Evolutionary conservation across 2,888 invertebrate species (phyloP).

Genomic region (Eledona agricola): DNA sequence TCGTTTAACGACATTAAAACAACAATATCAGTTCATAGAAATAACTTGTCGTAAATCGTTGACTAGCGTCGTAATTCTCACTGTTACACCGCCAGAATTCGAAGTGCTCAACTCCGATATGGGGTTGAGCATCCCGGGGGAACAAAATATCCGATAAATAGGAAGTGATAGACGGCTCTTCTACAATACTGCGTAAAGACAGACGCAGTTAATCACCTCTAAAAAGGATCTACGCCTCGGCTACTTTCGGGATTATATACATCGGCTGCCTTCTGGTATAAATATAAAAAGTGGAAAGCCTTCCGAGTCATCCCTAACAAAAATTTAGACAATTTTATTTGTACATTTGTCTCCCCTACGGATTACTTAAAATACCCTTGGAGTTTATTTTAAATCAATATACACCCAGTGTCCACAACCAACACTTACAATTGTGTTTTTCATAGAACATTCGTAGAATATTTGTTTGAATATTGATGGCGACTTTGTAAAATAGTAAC

Average conservation of each 20-base stretch:
- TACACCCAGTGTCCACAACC: too few species aligned
- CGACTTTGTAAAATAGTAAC: too few species aligned
- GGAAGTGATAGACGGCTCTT: slow-evolving; percentile 46
- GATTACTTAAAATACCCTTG: too few species aligned
- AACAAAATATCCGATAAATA: slow-evolving; percentile 43
- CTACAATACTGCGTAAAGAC: slow-evolving; percentile 45
- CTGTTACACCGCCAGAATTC: slow-evolving; percentile 28
- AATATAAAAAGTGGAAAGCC: slow-evolving; percentile 12
- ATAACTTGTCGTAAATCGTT: slow-evolving; percentile 27
- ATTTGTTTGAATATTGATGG: too few species aligned
- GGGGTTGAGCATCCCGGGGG: slow-evolving; percentile 32
- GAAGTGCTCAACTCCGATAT: slow-evolving; percentile 31
- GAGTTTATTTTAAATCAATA: too few species aligned
- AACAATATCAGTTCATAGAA: slow-evolving; percentile 26
- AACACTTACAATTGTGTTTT: too few species aligned
- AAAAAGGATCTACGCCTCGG: slow-evolving; percentile 45
- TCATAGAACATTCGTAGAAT: too few species aligned
- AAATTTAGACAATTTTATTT: slow-evolving; percentile 27
- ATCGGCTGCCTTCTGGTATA: slow-evolving; percentile 25
- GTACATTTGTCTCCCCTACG: too few species aligned
- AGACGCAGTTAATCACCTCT: slow-evolving; percentile 47
- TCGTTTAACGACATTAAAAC: slow-evolving; percentile 15
- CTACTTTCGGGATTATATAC: slow-evolving; percentile 45
- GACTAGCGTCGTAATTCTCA: slow-evolving; percentile 31
- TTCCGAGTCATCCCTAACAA: slow-evolving; percentile 8